Base-by-base conservation (phyloP, 2,113 vertebrate species). In the Thamnaconus septentrionalis region DNA sequence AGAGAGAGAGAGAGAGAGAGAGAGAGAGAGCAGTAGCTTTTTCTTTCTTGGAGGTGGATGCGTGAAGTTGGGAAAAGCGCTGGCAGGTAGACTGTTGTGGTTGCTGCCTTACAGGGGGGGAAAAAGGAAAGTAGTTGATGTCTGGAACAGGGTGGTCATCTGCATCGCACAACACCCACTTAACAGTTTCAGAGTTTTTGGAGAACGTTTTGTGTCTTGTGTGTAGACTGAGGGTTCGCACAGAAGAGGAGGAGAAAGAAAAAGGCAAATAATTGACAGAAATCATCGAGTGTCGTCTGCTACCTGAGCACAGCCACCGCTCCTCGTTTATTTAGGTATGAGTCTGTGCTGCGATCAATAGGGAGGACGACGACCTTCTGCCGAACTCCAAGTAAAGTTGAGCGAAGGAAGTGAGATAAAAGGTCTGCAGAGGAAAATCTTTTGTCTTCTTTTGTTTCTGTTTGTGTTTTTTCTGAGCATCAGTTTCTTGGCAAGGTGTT, bases 81-180 rank as follows among this genome's bases (percentile, higher is more conserved):
- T 45, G 54, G 61, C n/a, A 56, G 41, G 18, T 31, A 31, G 18
- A 31, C 18, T 31, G 18, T 31, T 31, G 18, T 31, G 18, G 18
- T 31, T 31, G 18, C 18, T 31, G 18, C 18, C 18, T 31, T 31
- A 31, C 18, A 66, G 47, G 54, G 11, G 6, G n/a, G 51, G 11
- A 9, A n/a, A 8, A 46, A 39, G 39, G 8, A 53, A 54, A 66
- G 7, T 47, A 40, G 50, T 12, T 62, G 59, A 59, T 42, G 50
- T 77, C 67, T 68, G 52, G 43, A 72, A 71, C 41, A 61, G 42
- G 48, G 65, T 60, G 58, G 56, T 67, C 60, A 62, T 58, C 56
- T 52, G n/a, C 5, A 7, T 53, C 66, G 4, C 51, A 57, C 56
- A 53, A 64, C 18, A 1, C 12, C 41, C 55, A 54, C 49, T 39